These are phyloP conservation scores for Dusona sp. DNA, from an alignment of 2,888 invertebrate genomes.

Conservation along the genomic window DNA sequence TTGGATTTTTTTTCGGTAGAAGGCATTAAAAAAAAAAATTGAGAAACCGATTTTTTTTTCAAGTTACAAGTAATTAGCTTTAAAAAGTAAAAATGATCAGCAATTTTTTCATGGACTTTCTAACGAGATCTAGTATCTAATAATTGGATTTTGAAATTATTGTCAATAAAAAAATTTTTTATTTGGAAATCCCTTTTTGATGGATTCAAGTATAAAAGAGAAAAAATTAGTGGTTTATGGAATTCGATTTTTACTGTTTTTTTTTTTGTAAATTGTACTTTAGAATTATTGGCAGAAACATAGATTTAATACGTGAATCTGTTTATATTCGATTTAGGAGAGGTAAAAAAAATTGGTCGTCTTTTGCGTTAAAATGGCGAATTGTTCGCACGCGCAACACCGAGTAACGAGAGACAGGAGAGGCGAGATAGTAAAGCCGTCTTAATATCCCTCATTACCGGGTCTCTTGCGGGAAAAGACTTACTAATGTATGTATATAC, in stretches of 20 bases:
- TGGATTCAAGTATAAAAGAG: not conserved
- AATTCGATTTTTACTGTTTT: not conserved
- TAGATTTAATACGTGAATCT: not conserved
- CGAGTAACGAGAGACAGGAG: constrained; percentile 61
- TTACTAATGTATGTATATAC: constrained; percentile 32
- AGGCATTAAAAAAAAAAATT: not conserved
- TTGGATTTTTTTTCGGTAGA: constrained; percentile 54
- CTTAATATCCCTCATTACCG: constrained; percentile 82
- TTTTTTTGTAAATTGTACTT: no score
- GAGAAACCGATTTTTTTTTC: not conserved
- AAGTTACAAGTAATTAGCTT: not conserved
- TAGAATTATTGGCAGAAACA: not conserved
- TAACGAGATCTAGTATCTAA: not conserved
- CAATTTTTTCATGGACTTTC: not conserved
- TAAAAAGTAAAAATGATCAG: not conserved
- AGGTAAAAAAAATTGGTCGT: not conserved
- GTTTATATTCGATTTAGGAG: not conserved
- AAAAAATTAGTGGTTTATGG: not conserved
- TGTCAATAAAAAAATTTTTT: not conserved
- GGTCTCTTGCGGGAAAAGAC: constrained; percentile 69
- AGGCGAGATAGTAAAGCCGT: constrained; percentile 76
- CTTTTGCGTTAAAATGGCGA: constrained; percentile 74
- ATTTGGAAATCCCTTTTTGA: no score
- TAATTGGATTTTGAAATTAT: not conserved
- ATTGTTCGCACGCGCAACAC: constrained; percentile 69